Percentiles rank a stretch among this genome's conserved stretches.
phyloP scores from a whole-genome alignment of 1,140 invertebrate genomes.

The Limonius californicus region DNA sequence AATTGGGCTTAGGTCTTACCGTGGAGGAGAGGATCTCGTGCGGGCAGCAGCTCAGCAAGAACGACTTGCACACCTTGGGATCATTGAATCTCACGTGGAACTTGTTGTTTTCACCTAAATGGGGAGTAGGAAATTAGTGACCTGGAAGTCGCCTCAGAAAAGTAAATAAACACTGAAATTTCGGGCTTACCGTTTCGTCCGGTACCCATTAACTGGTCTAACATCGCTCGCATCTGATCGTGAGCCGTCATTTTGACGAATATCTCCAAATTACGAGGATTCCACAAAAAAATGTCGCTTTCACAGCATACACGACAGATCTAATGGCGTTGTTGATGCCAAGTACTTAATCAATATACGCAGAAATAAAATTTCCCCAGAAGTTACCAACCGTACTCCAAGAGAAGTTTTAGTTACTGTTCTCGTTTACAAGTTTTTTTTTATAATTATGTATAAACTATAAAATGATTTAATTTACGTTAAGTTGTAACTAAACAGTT shows the following conservation, averaged over 20 bases:
- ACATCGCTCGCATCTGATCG: constrained; percentile 97
- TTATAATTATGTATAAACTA: too few species aligned
- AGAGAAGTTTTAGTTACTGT: too few species aligned
- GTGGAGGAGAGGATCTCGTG: constrained; percentile 97
- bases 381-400: too few species aligned
- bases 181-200: constrained; percentile 79
- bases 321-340: not conserved
- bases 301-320: too few species aligned
- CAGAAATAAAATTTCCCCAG: not conserved
- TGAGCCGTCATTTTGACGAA: constrained; percentile 86
- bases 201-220: constrained; percentile 97
- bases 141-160: too few species aligned
- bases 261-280: too few species aligned
- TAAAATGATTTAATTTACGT: too few species aligned
- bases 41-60: constrained; percentile 94
- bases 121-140: not conserved
- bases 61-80: constrained; percentile 95
- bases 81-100: constrained; percentile 93
- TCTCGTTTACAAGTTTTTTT: too few species aligned
- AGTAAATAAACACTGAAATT: not conserved
- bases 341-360: not conserved
- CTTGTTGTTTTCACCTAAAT: constrained; percentile 81
- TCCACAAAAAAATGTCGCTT: too few species aligned
- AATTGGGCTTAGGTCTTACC: constrained; percentile 61
- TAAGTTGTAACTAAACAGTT: too few species aligned